Base-by-base conservation (phyloP, 1,140 invertebrate species). In the Nebria ingens region DNA sequence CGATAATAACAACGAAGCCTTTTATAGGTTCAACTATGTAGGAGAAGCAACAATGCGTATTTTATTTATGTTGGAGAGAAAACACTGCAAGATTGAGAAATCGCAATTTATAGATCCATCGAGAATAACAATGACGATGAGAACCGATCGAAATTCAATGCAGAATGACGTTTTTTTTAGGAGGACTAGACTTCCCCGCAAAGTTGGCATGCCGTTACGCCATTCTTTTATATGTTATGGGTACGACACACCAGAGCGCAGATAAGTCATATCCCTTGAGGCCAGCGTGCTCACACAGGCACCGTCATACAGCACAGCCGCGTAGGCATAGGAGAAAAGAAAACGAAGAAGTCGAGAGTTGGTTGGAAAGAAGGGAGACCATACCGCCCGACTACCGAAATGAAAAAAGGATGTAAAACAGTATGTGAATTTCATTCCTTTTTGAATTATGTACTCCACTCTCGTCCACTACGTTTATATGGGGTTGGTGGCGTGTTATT, bases 401-500 rank as follows among this genome's bases (percentile, higher is more conserved):
- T 56, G 54, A 56, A 51, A 56, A 56, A 56, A 51, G 23, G 54
- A 56, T 56, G 40, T 45, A 45, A 45, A 45, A 45, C 40, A 56
- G 54, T 42, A 56, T 25, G 54, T 34, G 45, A 56, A 56, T 22
- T 56, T 56, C 45, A 56, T 56, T 42, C 54, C 42, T 25, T 51
- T 50, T 49, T 58, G 45, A 58, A 55, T 58, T 58, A 58, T 58
- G 52, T 54, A 58, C 52, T 22, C 53, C 22, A 51, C 19, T 54
- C 50, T 42, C 53, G 45, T 53, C 21, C 54, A 54, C 23, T 29
- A 45, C 45, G 54, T 58, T 58, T 54, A 55, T 58, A 58, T 58
- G 45, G 42, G 42, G 4, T 38, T 29, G 54, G 23, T 58, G 42
- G 49, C 21, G 52, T 53, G 56, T 55, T n/a, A 42, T 40, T 52